Percentiles rank a stretch among this genome's conserved stretches.
Evolutionary conservation across 2,113 vertebrate species (phyloP).

Genomic region (Numida meleagris): DNA sequence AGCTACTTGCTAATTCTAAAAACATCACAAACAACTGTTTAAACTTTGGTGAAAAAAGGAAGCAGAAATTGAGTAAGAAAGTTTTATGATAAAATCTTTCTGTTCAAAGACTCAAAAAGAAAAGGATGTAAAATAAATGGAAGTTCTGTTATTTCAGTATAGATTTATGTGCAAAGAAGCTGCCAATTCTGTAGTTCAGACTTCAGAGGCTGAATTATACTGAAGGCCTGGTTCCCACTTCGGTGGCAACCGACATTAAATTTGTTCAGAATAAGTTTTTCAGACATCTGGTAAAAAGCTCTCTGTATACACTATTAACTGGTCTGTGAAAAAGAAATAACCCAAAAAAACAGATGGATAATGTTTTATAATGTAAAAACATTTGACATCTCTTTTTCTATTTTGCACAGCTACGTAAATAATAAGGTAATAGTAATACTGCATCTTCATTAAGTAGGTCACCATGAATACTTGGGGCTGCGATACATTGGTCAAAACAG

Average conservation of each 20-base stretch:
- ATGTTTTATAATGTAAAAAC: not conserved
- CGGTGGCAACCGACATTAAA: not conserved
- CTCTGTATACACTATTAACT: not conserved
- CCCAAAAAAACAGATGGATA: not conserved
- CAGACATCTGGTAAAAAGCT: not conserved
- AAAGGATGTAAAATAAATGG: not conserved
- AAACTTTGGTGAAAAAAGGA: not conserved
- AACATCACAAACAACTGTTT: not conserved
- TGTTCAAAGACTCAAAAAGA: not conserved
- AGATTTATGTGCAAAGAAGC: not conserved
- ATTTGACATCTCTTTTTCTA: not conserved
- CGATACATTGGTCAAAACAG: not conserved
- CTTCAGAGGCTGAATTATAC: not conserved
- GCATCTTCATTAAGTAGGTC: slow-evolving; percentile 1
- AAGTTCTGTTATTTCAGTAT: not conserved
- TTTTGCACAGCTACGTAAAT: not conserved
- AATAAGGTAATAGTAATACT: not conserved
- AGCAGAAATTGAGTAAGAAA: not conserved
- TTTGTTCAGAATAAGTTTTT: slow-evolving; percentile 6
- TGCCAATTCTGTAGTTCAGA: not conserved
- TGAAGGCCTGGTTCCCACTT: not conserved
- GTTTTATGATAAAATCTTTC: not conserved
- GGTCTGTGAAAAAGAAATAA: not conserved
- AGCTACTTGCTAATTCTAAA: not conserved
- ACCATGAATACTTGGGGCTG: not conserved